Percentiles rank a stretch among this genome's conserved stretches.
phyloP scores from a whole-genome alignment of 2,113 vertebrate species.

The Anoura caudifer region DNA sequence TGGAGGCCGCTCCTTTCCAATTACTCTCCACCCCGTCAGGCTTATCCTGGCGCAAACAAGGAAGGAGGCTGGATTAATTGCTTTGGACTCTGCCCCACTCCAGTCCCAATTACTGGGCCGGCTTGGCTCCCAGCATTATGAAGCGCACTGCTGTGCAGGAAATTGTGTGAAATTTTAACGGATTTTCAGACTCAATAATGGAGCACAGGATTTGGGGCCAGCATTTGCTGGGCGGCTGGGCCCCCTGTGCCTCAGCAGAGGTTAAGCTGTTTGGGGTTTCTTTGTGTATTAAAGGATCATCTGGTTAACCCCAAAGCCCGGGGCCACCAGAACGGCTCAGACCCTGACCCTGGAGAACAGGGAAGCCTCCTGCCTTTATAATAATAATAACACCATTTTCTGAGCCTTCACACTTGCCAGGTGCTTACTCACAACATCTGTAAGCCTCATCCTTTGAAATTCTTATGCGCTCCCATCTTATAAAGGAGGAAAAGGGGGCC shows the following conservation, averaged over 20 bases:
- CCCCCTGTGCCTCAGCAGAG: slow-evolving; percentile 77
- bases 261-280: slow-evolving; percentile 83
- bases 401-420: neutral
- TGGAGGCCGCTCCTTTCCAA: slow-evolving; percentile 95
- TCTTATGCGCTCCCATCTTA: neutral
- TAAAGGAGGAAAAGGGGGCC: neutral
- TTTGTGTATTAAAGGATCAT: slow-evolving; percentile 84
- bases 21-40: slow-evolving; percentile 96
- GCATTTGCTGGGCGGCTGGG: slow-evolving; percentile 76
- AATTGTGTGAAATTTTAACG: slow-evolving; percentile 99
- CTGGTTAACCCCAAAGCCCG: slow-evolving; percentile 80
- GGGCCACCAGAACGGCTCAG: slow-evolving; percentile 38
- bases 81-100: slow-evolving; percentile 98
- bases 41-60: slow-evolving; percentile 96
- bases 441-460: neutral
- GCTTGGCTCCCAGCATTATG: slow-evolving; percentile 96
- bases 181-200: slow-evolving; percentile 92
- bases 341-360: neutral
- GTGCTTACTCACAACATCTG: neutral
- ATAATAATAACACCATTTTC: neutral
- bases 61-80: slow-evolving; percentile 99
- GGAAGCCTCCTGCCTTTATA: neutral
- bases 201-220: slow-evolving; percentile 79
- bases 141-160: slow-evolving; percentile 97
- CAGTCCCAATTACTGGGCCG: slow-evolving; percentile 99